These are phyloP conservation scores for Pseudococcus jackbeardsleyi DNA, from an alignment of 2,888 invertebrate genomes.

Conservation along the genomic window DNA sequence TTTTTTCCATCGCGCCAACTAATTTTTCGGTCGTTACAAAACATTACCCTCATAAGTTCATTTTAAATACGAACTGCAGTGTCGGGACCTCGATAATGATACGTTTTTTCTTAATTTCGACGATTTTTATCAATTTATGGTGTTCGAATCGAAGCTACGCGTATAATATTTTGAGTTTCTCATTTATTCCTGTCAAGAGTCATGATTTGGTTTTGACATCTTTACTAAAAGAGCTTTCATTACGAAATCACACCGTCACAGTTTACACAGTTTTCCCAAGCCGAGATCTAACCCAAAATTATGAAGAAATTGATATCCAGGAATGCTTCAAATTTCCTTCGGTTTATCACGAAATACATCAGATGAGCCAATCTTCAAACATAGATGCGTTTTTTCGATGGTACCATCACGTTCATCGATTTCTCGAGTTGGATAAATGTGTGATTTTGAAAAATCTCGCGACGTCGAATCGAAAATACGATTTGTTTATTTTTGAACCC, in stretches of 20 bases:
- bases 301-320: background rate
- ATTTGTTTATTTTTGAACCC: constrained; percentile 63
- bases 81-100: background rate
- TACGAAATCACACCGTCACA: constrained; percentile 48
- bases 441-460: background rate
- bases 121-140: background rate
- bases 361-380: background rate
- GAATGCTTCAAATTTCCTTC: background rate
- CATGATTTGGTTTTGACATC: constrained; percentile 47
- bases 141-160: background rate
- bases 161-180: constrained; percentile 66
- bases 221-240: constrained; percentile 27
- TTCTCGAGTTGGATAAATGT: background rate
- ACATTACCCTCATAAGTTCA: too few relatives aligned
- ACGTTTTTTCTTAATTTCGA: background rate
- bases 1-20: too few relatives aligned
- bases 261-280: background rate
- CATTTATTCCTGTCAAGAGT: constrained; percentile 66
- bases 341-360: background rate
- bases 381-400: background rate
- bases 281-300: background rate
- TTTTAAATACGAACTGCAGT: too few relatives aligned
- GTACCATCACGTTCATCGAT: background rate
- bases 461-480: background rate
- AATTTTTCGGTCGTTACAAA: too few relatives aligned